Conservation (phyloP, 2,113 vertebrate genomes). For the Tragelaphus scriptus region DNA sequence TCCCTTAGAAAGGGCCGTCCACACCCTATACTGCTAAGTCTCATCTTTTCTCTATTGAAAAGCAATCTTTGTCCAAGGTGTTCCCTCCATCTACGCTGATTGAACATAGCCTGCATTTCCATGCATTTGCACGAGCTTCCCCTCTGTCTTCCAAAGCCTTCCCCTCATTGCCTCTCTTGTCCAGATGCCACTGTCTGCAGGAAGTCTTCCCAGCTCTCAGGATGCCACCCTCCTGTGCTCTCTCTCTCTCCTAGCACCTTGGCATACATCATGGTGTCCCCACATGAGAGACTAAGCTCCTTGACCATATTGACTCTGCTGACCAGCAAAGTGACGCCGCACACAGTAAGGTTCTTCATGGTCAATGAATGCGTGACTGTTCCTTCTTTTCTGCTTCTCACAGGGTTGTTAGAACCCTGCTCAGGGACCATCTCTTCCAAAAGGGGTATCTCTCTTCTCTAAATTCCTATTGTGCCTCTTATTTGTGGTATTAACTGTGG, state of each 20-base stretch:
- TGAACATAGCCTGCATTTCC: not conserved
- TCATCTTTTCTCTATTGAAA: not conserved
- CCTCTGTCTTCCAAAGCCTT: not conserved
- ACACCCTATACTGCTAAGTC: not conserved
- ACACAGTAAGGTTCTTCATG: not conserved
- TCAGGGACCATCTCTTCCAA: not conserved
- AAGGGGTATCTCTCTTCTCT: not conserved
- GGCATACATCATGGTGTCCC: too few relatives aligned
- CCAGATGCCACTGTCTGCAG: not conserved
- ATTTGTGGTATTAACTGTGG: not conserved
- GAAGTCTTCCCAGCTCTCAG: not conserved
- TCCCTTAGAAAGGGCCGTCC: not conserved
- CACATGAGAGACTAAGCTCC: not conserved
- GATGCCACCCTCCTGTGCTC: rapidly evolving
- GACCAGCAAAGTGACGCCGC: not conserved
- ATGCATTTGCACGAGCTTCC: not conserved
- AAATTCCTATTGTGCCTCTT: not conserved
- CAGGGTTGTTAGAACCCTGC: not conserved
- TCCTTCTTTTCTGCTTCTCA: not conserved
- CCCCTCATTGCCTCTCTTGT: too few relatives aligned
- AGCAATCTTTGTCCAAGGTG: not conserved
- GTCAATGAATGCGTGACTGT: rapidly evolving
- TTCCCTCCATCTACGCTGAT: too few relatives aligned
- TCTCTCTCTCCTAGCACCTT: not conserved
- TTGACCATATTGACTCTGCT: not conserved